phyloP scores from a whole-genome alignment of 2,888 invertebrate genomes.

The Acronicta psi region DNA sequence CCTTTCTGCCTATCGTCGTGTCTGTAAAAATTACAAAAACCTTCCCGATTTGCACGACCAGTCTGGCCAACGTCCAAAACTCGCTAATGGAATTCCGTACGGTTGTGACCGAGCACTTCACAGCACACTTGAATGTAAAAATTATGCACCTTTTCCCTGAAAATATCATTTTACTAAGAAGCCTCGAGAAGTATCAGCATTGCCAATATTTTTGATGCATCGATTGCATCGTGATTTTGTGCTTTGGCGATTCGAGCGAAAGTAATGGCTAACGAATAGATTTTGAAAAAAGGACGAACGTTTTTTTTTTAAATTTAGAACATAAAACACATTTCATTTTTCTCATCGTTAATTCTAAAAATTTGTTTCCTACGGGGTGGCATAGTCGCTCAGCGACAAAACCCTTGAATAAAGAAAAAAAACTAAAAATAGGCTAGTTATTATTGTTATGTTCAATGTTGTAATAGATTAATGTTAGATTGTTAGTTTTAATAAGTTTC shows the following conservation, averaged over 20 bases:
- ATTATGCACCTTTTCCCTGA: slow-evolving; percentile 73
- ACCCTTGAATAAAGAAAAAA: no score
- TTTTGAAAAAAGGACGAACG: no score
- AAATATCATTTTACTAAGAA: slow-evolving; percentile 69
- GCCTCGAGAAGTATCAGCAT: slow-evolving; percentile 54
- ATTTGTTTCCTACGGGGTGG: no score
- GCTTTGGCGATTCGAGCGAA: neutral
- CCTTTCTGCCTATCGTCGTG: slow-evolving; percentile 52
- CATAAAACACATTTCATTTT: no score
- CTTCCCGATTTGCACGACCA: slow-evolving; percentile 57
- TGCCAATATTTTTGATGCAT: slow-evolving; percentile 44
- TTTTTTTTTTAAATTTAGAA: no score
- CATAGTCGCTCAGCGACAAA: no score
- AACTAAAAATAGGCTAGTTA: no score
- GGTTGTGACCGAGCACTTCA: slow-evolving; percentile 81
- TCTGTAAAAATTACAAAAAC: slow-evolving; percentile 65
- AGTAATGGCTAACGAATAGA: no score
- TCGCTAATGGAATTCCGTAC: slow-evolving; percentile 83
- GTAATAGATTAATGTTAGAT: no score
- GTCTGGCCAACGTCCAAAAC: slow-evolving; percentile 81
- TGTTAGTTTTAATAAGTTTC: no score
- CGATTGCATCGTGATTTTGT: slow-evolving; percentile 4
- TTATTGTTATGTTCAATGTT: no score
- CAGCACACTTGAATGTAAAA: slow-evolving; percentile 76
- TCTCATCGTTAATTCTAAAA: no score